Evolutionary conservation across 2,888 invertebrate species (phyloP), one percentile per base, ranked within the genome.

Genomic region (Listrodromus nycthemerus): DNA sequence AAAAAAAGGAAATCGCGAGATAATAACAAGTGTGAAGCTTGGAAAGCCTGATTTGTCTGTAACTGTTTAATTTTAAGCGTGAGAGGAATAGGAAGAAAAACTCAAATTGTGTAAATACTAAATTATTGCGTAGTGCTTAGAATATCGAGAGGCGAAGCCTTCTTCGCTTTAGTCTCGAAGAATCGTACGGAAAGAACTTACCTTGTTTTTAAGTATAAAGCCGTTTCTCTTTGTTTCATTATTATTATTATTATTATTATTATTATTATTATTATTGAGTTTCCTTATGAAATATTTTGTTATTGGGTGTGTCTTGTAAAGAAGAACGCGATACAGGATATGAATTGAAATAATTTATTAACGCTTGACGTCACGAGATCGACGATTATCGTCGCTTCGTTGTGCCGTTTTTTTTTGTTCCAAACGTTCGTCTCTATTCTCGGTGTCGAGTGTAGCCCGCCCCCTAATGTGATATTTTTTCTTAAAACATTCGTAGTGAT

Each of bases 41-140:
- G 65, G 74, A 81, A 84, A 84, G 84, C 81, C 81, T 78, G 84
- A 81, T 84, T 78, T 78, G 73, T 84, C 74, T 74, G 73, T 81
- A 84, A 84, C 55, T 73, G 77, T 81, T 81, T 84, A 81, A 84
- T 78, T 81, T 89, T 88, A 85, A 86, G 86, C 58, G 76, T 61
- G 67, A 82, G 66, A 65, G 41, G 24, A 65, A 52, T 58, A 61
- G 58, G 67, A 70, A 80, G 66, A 30, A 61, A 37, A 63, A 65
- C 83, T 88, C 84, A 71, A 90, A 91, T 91, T 89, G 86, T 91
- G 91, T 91, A 91, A 78, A 90, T 91, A 91, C 87, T 91, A 91
- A 91, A 92, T 92, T 92, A 91, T 91, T 91, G 66, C 87, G 87
- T 87, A 83, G 87, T 86, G 86, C 87, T 83, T 82, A 85, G 52